Base-by-base conservation (phyloP, 2,888 invertebrate genomes). In the Oxyteleia sp. region DNA sequence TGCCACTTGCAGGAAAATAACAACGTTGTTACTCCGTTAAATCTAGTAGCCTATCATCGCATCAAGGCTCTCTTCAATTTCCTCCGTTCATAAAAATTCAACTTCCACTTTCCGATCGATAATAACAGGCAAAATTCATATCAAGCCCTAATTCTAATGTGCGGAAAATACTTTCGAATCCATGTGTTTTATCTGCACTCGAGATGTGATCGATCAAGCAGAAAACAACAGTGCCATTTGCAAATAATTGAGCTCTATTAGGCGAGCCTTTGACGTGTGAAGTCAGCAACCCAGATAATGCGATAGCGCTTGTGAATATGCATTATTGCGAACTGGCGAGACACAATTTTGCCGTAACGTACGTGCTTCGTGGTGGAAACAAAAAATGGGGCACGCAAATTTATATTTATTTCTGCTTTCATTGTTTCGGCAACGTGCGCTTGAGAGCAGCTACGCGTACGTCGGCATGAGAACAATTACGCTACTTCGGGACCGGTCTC, bases 261-360 rank as follows among this genome's bases (percentile, higher is more conserved):
- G 55, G 16, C 20, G 85, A 86, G 47, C 87, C 84, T 61, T 76
- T 90, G 86, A 84, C 82, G 88, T 89, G 88, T 89, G 83, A 89
- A 90, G 86, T 64, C 66, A 82, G 83, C 74, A 86, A 88, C 87
- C 86, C 85, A 87, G 81, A 86, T 71, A 82, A 55, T 35, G 29
- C 45, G 38, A 74, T 49, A 32, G 20, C n/a, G 11, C 53, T 78
- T 87, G 78, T n/a, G 43, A 13, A 43, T 38, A 47, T 45, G 59
- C 59, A 45, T 53, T 20, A 43, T 43, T 59, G 45, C 41, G 20
- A 23, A 16, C 20, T 16, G 41, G 49, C 29, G 55, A 49, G 55
- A 32, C 32, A 85, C 76, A 87, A 85, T 90, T 89, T 87, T 82
- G 87, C 87, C 87, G 59, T 8, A 20, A 26, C 43, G 45, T 61